Evolutionary conservation across 2,113 vertebrate species (phyloP).

Genomic region (Daphoenositta chrysoptera): DNA sequence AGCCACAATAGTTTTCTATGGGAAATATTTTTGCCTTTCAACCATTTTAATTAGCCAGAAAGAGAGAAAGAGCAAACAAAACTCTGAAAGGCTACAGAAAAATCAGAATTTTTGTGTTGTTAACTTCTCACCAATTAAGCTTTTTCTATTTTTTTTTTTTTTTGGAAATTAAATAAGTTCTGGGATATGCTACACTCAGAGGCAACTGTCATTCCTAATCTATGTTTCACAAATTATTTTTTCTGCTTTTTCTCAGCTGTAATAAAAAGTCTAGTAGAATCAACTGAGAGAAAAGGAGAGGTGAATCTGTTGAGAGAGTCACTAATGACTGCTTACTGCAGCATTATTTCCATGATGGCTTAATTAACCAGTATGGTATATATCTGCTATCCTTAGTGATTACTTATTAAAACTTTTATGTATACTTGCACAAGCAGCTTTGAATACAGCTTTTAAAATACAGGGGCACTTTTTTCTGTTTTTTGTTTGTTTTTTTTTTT

Average conservation of each 20-base stretch:
- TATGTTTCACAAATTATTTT: background rate
- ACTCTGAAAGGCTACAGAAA: background rate
- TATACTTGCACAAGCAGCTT: background rate
- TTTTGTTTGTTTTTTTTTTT: no score
- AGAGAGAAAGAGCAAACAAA: background rate
- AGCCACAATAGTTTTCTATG: background rate
- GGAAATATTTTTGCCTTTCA: background rate
- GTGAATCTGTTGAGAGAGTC: background rate
- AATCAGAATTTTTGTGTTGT: background rate
- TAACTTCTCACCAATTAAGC: background rate
- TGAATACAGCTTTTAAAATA: slow-evolving; percentile 50
- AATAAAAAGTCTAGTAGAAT: background rate
- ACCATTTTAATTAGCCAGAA: background rate
- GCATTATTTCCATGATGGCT: slow-evolving; percentile 6
- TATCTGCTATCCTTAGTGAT: background rate
- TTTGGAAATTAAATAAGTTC: background rate
- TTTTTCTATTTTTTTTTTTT: background rate
- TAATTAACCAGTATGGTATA: slow-evolving; percentile 57
- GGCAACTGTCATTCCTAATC: background rate
- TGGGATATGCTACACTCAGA: background rate
- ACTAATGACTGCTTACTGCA: slow-evolving; percentile 28
- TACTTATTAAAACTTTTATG: background rate
- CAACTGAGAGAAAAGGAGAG: slow-evolving; percentile 6
- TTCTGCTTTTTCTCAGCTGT: background rate
- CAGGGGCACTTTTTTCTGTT: background rate